Base-by-base conservation (phyloP, 2,888 invertebrate genomes). In the Callosobruchus maculatus region DNA sequence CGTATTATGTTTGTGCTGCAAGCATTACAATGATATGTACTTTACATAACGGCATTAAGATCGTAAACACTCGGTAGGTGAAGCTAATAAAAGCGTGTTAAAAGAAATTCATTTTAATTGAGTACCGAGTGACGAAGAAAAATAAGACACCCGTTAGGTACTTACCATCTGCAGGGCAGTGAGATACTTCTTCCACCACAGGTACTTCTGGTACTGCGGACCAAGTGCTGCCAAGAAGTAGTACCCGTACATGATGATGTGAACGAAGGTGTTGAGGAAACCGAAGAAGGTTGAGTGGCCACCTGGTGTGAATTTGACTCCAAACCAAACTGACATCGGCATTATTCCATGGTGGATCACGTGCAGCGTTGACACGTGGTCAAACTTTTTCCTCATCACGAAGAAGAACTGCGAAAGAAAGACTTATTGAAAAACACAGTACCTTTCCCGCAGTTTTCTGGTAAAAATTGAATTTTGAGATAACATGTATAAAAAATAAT, bases 151-250 rank as follows among this genome's bases (percentile, higher is more conserved):
- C n/a, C n/a, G n/a, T n/a, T n/a, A n/a, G n/a, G n/a, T 71, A 80
- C 86, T 86, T 88, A 96, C 92, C 93, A 98, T 97, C 88, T 98
- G 97, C 81, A 97, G 88, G 9, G 93, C 91, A 13, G 97, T 97
- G 84, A 98, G 90, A 86, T 97, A 97, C 84, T 94, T 95, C 90
- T 97, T 97, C 97, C 97, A 97, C 97, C 97, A 97, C 73, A 97
- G 90, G 86, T 93, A 97, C 83, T 93, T 93, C 86, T 95, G 95
- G 77, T 96, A 91, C 76, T 90, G 89, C 0, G 97, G 97, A 22
- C 98, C 98, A 79, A 97, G 89, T 0, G 97, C 97, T 0, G 97
- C 94, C 81, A 97, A 87, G 85, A 97, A 88, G 83, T 97, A 97
- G 87, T 98, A 98, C 0, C 93, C 91, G 88, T 98, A 98, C 98